Percentiles rank a stretch among this genome's conserved stretches.
Evolutionary conservation across 2,888 invertebrate species (phyloP).

Genomic region (Bursaphelenchus okinawaensis): DNA sequence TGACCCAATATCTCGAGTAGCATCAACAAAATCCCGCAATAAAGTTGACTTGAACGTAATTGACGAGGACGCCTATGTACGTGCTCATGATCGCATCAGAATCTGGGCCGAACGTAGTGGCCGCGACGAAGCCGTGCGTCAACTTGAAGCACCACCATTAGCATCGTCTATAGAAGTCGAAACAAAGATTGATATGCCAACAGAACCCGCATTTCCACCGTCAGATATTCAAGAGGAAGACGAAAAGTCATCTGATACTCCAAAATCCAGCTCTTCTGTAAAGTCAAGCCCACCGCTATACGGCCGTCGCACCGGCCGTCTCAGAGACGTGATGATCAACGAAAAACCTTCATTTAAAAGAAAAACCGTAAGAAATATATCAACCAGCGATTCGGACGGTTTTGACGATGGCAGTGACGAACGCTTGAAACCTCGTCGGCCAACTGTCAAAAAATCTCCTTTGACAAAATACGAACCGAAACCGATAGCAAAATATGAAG

Average conservation of each 20-base stretch:
- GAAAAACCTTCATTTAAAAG: too few species aligned
- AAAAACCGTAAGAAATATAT: too few species aligned
- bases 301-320: slow-evolving; percentile 28
- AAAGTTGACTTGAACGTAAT: slow-evolving; percentile 22
- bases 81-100: slow-evolving; percentile 18
- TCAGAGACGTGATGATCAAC: slow-evolving; percentile 15
- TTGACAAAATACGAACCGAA: too few species aligned
- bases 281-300: too few species aligned
- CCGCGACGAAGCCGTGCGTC: slow-evolving; percentile 8
- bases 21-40: slow-evolving; percentile 38
- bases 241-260: background rate
- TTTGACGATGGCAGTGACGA: background rate
- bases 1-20: slow-evolving; percentile 49
- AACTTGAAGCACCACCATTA: slow-evolving; percentile 3
- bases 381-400: background rate
- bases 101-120: slow-evolving; percentile 25
- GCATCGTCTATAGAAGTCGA: background rate
- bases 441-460: too few species aligned
- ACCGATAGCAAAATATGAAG: too few species aligned
- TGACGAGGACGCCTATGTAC: slow-evolving; percentile 25
- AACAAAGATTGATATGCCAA: background rate
- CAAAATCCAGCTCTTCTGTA: slow-evolving; percentile 19
- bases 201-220: slow-evolving; percentile 14
- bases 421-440: background rate
- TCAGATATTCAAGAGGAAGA: background rate